A percentile compares a stretch with the other conserved stretches of the same genome.
Evolutionary conservation across 2,113 vertebrate species (phyloP).

Genomic region (Epinephelus fuscoguttatus): DNA sequence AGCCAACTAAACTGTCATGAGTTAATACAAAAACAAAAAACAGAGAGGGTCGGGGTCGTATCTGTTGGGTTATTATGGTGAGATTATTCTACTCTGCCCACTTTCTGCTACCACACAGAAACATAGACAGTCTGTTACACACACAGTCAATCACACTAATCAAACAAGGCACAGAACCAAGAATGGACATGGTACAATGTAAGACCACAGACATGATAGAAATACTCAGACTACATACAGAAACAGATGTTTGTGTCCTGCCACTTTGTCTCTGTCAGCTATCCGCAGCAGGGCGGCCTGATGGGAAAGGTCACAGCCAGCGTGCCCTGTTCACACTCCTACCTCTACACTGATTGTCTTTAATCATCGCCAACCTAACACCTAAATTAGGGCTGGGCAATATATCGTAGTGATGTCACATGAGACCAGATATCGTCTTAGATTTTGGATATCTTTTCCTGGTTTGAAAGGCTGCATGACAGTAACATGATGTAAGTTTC

Average conservation of each 20-base stretch:
- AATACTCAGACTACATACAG: constrained; percentile 47
- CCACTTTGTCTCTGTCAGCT: constrained; percentile 19
- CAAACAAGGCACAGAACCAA: constrained; percentile 77
- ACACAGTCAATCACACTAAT: constrained; percentile 45
- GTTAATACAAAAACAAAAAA: background rate
- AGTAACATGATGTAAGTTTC: no score
- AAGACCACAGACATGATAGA: constrained; percentile 69
- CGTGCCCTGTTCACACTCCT: constrained; percentile 47
- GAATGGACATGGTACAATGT: constrained; percentile 62
- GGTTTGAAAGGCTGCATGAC: no score
- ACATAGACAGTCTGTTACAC: constrained; percentile 46
- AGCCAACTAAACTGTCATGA: constrained; percentile 22
- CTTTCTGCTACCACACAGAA: constrained; percentile 49
- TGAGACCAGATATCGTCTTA: no score
- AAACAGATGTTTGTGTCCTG: constrained; percentile 50
- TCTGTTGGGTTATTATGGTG: constrained; percentile 1
- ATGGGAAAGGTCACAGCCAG: constrained; percentile 67
- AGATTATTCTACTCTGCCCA: constrained; percentile 26
- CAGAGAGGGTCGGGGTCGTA: background rate
- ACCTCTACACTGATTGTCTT: constrained; percentile 25
- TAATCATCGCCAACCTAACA: background rate
- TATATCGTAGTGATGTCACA: no score
- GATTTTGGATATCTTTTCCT: no score
- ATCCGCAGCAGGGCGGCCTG: constrained; percentile 29
- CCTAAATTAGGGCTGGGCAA: background rate